Evolutionary conservation across 2,797 vertebrate genomes (phyloP).

Genomic region (Myoxocephalus aenaeus): DNA sequence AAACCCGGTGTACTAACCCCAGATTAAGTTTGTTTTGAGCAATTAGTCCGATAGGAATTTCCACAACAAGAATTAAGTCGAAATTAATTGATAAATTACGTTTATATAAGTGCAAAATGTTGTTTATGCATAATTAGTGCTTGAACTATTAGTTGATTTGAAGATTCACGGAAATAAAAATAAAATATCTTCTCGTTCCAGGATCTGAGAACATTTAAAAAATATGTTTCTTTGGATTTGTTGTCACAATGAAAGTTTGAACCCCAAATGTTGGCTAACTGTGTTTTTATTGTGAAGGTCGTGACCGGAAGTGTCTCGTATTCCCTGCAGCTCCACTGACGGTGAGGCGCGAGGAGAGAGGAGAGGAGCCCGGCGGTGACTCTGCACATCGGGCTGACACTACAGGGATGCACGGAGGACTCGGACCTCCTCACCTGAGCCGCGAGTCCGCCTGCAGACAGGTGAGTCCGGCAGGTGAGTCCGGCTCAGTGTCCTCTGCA

Average conservation of each 20-base stretch:
- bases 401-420: conserved; percentile 38
- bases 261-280: background rate
- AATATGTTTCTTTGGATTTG: no score
- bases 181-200: no score
- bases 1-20: no score
- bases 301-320: conserved; percentile 27
- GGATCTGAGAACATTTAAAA: no score
- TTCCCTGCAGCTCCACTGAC: conserved; percentile 1
- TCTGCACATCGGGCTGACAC: conserved; percentile 30
- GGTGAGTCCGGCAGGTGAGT: conserved; percentile 35
- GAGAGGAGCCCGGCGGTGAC: conserved; percentile 40
- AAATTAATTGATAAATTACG: background rate
- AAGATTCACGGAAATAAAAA: background rate
- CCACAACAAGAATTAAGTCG: background rate
- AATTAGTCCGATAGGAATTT: background rate
- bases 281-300: conserved; percentile 56
- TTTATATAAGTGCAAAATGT: background rate
- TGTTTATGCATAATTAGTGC: background rate
- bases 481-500: conserved; percentile 8
- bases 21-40: no score
- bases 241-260: no score
- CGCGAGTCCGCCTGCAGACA: conserved; percentile 14
- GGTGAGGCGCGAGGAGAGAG: background rate
- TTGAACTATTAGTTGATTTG: background rate
- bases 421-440: background rate